Base-by-base conservation (phyloP, 2,113 vertebrate species). In the Poeciliopsis occidentalis region DNA sequence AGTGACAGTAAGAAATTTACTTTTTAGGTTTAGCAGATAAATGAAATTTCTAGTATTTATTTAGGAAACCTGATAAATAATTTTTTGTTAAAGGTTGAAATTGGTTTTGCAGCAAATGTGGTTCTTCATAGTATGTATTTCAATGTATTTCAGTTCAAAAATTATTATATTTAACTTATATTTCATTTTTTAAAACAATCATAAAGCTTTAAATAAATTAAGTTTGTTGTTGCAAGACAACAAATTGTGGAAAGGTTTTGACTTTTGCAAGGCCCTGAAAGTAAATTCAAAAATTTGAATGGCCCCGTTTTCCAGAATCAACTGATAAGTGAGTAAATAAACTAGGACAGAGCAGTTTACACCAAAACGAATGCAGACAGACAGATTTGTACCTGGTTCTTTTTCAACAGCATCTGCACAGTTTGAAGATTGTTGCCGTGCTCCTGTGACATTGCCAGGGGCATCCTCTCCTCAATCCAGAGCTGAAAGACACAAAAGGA, bases 391-490 rank as follows among this genome's bases (percentile, higher is more conserved):
- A 99, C 98, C 95, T 98, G 96, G 12, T 97, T 98, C 92, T 97
- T 98, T 82, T 99, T 99, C 75, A 94, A 91, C 76, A 99, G 92
- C 86, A 98, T 94, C 82, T 97, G 97, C 75, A 98, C 96, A 0
- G 94, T 95, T 22, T 96, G 96, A 69, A 99, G 96, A 81, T 99
- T 95, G 1, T 95, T 93, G 47, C 98, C 97, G 0, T 96, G 96
- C 78, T 99, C 96, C 0, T 90, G 92, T 1, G 96, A 97, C 83
- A 88, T 95, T 0, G 92, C 97, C 92, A 96, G 88, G 0, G 96
- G 96, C 86, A 98, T 83, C 85, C 97, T 92, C 92, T 99, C 98
- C 34, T 97, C 95, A 65, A 98, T 95, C 98, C 98, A 99, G 13
- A 98, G 93, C 98, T 99, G 83, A 67, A 11, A 64, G 15, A 79